Conservation (phyloP, 35 echinoderm and acorn worm genomes). For the Acanthaster planci region DNA sequence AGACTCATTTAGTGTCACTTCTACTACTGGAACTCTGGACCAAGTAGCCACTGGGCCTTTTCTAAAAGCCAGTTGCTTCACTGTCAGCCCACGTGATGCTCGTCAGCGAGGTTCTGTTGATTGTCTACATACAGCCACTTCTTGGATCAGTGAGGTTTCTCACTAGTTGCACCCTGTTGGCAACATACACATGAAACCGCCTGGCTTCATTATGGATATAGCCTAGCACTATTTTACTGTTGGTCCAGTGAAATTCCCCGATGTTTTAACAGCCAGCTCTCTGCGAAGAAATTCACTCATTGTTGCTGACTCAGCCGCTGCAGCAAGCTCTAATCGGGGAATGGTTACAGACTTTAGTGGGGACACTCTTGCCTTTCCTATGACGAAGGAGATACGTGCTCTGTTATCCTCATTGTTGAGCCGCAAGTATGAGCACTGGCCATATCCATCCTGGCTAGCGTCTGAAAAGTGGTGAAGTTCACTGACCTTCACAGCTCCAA, state of each 20-base stretch:
- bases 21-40: constrained; percentile 35
- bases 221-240: constrained; percentile 49
- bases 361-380: constrained; percentile 33
- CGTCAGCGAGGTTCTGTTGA: constrained; percentile 61
- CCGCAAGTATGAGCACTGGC: too few relatives aligned
- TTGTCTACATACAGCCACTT: constrained; percentile 63
- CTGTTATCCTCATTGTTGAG: constrained; percentile 33
- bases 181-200: too few relatives aligned
- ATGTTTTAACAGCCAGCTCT: constrained; percentile 47
- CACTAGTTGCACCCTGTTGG: too few relatives aligned
- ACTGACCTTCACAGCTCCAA: constrained; percentile 27
- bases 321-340: constrained; percentile 30
- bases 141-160: constrained; percentile 39
- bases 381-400: constrained; percentile 34
- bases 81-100: constrained; percentile 61
- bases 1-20: background rate
- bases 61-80: constrained; percentile 7
- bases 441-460: constrained; percentile 43
- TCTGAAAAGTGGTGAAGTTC: constrained; percentile 58
- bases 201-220: too few relatives aligned
- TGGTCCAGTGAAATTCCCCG: constrained; percentile 46
- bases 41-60: constrained; percentile 36
- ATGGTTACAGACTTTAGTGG: constrained; percentile 34
- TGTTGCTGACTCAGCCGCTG: constrained; percentile 40
- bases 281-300: constrained; percentile 20